phyloP scores from a whole-genome alignment of 2,888 invertebrate genomes.

The Seladonia tumulorum region DNA sequence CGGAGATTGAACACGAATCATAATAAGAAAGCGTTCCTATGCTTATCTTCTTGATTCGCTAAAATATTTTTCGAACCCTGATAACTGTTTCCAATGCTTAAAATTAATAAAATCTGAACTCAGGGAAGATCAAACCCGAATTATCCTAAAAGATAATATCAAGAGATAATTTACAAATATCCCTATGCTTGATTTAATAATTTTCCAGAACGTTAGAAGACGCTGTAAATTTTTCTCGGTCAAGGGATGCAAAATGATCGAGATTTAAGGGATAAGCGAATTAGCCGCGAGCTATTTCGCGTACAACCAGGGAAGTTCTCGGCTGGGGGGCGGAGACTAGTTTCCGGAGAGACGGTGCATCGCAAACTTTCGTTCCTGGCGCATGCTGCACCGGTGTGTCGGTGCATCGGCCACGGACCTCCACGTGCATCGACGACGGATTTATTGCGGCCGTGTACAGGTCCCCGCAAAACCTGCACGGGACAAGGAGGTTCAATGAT shows the following conservation, averaged over 20 bases:
- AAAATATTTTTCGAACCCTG: too few relatives aligned
- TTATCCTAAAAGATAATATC: too few relatives aligned
- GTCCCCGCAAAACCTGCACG: slow-evolving; percentile 27
- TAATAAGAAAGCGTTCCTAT: too few relatives aligned
- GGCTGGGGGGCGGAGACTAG: not conserved
- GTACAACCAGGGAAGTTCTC: slow-evolving; percentile 9
- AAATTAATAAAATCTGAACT: too few relatives aligned
- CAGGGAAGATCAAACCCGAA: too few relatives aligned
- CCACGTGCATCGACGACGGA: slow-evolving; percentile 38
- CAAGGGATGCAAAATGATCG: not conserved
- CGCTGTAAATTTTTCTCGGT: not conserved
- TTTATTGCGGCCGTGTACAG: slow-evolving; percentile 45
- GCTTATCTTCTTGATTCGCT: too few relatives aligned
- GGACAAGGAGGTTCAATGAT: slow-evolving; percentile 23
- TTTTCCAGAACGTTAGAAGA: not conserved
- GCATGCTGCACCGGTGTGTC: slow-evolving; percentile 31
- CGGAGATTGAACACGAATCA: too few relatives aligned
- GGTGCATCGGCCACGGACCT: slow-evolving; percentile 27
- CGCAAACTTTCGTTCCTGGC: slow-evolving; percentile 32
- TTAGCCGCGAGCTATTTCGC: not conserved
- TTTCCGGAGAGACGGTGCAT: slow-evolving; percentile 12
- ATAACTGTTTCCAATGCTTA: too few relatives aligned
- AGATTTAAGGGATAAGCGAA: not conserved
- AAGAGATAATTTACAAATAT: too few relatives aligned
- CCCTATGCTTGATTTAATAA: not conserved